Conservation (phyloP, 2,888 invertebrate species). For the Leucoptera coffeella region DNA sequence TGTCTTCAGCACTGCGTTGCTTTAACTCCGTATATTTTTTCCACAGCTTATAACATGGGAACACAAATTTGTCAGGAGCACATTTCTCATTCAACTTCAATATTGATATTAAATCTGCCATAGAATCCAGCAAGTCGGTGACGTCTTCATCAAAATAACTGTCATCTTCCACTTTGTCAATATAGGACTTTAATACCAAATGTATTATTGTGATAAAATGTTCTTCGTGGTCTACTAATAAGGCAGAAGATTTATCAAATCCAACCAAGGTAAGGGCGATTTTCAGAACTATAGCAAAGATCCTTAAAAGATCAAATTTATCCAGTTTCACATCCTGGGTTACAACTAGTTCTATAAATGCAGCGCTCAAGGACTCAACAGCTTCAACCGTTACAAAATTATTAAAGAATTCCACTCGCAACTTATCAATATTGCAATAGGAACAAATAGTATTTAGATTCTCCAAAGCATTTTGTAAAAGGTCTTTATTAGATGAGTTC, state of each 20-base stretch:
- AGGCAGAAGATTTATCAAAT: constrained; percentile 24
- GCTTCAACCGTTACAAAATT: constrained; percentile 26
- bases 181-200: constrained; percentile 23
- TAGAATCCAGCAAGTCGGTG: neutral
- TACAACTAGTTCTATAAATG: constrained; percentile 21
- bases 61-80: neutral
- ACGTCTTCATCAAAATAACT: neutral
- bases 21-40: no score
- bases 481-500: constrained; percentile 63
- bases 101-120: neutral
- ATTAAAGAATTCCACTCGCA: constrained; percentile 19
- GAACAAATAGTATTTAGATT: constrained; percentile 52
- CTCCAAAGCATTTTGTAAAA: constrained; percentile 54
- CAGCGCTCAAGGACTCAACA: constrained; percentile 19
- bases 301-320: constrained; percentile 25
- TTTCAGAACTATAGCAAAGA: constrained; percentile 26
- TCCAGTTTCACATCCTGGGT: constrained; percentile 18
- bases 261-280: constrained; percentile 24
- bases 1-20: no score
- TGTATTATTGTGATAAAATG: constrained; percentile 18
- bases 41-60: neutral
- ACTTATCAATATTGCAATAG: constrained; percentile 22
- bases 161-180: constrained; percentile 16
- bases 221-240: constrained; percentile 17
- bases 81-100: neutral